Evolutionary conservation across 1,140 invertebrate genomes (phyloP).

Genomic region (Galleria mellonella): DNA sequence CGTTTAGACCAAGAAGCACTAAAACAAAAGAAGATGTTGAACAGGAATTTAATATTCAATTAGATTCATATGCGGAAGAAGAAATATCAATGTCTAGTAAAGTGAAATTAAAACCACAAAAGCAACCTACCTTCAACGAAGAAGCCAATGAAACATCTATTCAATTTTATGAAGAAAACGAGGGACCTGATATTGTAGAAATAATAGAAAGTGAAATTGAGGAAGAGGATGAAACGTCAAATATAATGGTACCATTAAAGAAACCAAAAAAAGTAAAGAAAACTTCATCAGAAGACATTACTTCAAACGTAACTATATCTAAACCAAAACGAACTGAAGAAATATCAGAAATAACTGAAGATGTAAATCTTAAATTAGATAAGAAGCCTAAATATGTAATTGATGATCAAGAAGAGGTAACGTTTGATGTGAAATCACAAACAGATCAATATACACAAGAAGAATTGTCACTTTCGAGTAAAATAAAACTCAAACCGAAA

Average conservation of each 20-base stretch:
- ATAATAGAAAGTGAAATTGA: conserved; percentile 82
- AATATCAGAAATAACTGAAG: conserved; percentile 55
- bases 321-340: conserved; percentile 30
- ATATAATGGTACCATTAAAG: conserved; percentile 44
- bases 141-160: conserved; percentile 83
- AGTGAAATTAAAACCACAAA: conserved; percentile 84
- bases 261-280: conserved; percentile 27
- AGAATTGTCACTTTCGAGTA: conserved; percentile 86
- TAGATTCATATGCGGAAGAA: conserved; percentile 89
- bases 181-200: conserved; percentile 78
- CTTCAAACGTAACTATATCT: conserved; percentile 29
- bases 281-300: conserved; percentile 29
- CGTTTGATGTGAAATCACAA: conserved; percentile 71
- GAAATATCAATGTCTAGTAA: conserved; percentile 89
- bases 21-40: conserved; percentile 89
- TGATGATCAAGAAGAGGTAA: conserved; percentile 76
- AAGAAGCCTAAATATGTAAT: conserved; percentile 49
- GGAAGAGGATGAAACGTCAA: conserved; percentile 72
- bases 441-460: conserved; percentile 79
- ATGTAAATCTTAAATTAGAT: conserved; percentile 75
- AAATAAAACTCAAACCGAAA: conserved; percentile 81
- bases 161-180: conserved; percentile 78
- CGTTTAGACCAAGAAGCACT: conserved; percentile 81
- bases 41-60: conserved; percentile 89
- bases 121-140: conserved; percentile 81